Evolutionary conservation across 2,888 invertebrate genomes (phyloP).

Genomic region (Synergus umbraculus): DNA sequence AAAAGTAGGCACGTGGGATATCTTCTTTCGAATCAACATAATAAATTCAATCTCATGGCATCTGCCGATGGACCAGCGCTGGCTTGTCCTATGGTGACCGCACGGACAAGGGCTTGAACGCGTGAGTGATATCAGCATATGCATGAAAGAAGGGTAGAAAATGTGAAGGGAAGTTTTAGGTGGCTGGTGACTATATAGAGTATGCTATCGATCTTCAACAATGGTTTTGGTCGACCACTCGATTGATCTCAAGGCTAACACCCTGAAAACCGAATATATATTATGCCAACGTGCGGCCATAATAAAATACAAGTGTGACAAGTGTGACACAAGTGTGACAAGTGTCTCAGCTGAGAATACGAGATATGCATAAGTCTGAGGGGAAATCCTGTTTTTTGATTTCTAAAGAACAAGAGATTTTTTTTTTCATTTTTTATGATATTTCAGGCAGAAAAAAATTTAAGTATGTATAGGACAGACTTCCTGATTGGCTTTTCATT

Average conservation of each 20-base stretch:
- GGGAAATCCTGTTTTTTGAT: not conserved
- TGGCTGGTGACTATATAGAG: not conserved
- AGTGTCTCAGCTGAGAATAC: constrained; percentile 37
- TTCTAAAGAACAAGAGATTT: not conserved
- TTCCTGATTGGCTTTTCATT: too few species aligned
- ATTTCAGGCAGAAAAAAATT: too few species aligned
- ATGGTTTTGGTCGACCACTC: constrained; percentile 1
- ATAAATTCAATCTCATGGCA: constrained; percentile 39
- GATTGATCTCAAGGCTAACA: constrained; percentile 33
- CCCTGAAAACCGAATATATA: constrained; percentile 1
- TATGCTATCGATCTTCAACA: constrained; percentile 31
- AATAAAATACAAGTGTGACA: constrained; percentile 39
- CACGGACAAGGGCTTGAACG: constrained; percentile 50
- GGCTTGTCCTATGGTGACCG: constrained; percentile 50
- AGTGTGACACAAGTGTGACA: constrained; percentile 31
- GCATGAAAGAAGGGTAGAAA: constrained; percentile 70
- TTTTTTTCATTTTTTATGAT: not conserved
- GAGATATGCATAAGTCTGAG: not conserved
- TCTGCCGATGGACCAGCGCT: constrained; percentile 23
- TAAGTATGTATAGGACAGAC: too few species aligned
- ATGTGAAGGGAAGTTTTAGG: constrained; percentile 25
- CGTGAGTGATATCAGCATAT: constrained; percentile 70
- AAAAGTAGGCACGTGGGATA: constrained; percentile 36
- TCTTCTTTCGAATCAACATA: constrained; percentile 41
- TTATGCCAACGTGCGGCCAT: constrained; percentile 30